Evolutionary conservation across 2,113 vertebrate genomes (phyloP).

Genomic region (Miniopterus natalensis): DNA sequence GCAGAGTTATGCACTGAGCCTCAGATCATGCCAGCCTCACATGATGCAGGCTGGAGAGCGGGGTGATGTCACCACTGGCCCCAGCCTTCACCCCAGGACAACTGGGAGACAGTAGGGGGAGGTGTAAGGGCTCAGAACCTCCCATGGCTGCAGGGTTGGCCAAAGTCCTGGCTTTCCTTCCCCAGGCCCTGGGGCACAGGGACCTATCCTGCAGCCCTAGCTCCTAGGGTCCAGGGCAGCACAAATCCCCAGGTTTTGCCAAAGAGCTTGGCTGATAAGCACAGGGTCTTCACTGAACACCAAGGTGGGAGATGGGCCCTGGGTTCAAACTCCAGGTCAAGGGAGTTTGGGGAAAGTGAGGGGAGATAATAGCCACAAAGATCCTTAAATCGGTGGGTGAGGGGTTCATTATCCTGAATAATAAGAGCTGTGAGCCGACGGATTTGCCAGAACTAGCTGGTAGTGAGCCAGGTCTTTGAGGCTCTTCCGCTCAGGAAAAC

Average conservation of each 20-base stretch:
- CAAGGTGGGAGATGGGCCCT: not conserved
- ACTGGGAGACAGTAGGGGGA: not conserved
- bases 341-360: not conserved
- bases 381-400: not conserved
- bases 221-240: not conserved
- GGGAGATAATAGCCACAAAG: not conserved
- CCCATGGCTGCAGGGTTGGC: not conserved
- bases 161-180: not conserved
- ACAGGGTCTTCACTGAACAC: not conserved
- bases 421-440: conserved; percentile 12
- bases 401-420: not conserved
- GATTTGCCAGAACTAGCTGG: not conserved
- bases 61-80: not conserved
- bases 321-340: not conserved
- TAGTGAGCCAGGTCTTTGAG: conserved; percentile 65
- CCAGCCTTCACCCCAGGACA: not conserved
- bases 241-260: not conserved
- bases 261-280: not conserved
- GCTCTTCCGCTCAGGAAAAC: conserved; percentile 92
- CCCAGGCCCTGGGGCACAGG: not conserved
- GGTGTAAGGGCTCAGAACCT: not conserved
- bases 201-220: not conserved
- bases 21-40: not conserved
- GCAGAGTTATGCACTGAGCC: not conserved
- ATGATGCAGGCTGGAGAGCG: not conserved